A percentile compares a stretch with the other conserved stretches of the same genome.
Conservation (phyloP, 2,797 vertebrate species). For the Acrossocheilus fasciatus region DNA sequence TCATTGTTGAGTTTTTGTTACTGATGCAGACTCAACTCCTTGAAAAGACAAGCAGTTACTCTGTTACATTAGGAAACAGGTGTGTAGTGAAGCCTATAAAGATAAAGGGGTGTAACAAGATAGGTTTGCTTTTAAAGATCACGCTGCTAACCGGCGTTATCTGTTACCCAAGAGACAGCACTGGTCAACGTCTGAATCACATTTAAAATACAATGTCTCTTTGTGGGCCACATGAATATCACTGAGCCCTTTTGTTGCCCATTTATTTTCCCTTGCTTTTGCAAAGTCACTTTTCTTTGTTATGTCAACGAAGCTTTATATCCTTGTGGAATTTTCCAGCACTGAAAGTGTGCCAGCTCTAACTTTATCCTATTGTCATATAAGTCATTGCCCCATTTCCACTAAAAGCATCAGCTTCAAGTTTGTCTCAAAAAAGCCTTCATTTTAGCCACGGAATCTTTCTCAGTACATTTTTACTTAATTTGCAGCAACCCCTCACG, state of each 20-base stretch:
- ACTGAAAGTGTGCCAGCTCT: conserved; percentile 5
- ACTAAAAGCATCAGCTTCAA: background rate
- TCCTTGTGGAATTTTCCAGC: conserved; percentile 8
- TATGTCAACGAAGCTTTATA: conserved; percentile 10
- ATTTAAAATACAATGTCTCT: conserved; percentile 48
- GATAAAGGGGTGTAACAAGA: conserved; percentile 13
- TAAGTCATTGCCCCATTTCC: background rate
- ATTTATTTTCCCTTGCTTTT: background rate
- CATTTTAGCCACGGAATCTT: background rate
- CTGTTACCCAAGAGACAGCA: conserved; percentile 32
- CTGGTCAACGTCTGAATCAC: background rate
- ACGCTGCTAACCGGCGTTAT: background rate
- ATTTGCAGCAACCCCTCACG: conserved; percentile 65
- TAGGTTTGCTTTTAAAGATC: conserved; percentile 21
- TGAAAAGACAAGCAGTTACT: conserved; percentile 10
- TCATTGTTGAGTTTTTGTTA: background rate
- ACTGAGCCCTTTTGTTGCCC: conserved; percentile 15
- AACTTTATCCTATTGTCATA: background rate
- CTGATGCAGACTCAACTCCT: background rate
- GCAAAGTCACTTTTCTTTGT: conserved; percentile 20
- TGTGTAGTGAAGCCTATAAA: conserved; percentile 29
- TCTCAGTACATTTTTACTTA: conserved; percentile 43
- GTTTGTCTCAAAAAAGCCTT: background rate
- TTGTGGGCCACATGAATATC: conserved; percentile 30
- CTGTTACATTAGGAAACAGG: conserved; percentile 22